Conservation (phyloP, 2,888 invertebrate genomes). For the Omphaloscelis lunosa region DNA sequence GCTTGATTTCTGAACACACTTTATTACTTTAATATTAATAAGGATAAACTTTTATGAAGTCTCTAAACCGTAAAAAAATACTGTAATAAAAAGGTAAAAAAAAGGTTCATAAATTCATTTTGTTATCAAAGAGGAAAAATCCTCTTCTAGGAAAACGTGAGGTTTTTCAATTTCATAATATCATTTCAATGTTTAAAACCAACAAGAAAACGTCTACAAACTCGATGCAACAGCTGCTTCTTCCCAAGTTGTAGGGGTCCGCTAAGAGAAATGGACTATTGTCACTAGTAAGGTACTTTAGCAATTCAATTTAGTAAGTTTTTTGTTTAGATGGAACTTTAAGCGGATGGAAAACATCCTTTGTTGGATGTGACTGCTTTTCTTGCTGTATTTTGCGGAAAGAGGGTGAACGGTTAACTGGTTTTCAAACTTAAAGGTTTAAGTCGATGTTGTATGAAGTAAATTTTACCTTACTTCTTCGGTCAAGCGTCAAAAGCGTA, state of each 20-base stretch:
- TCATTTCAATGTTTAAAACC: conserved; percentile 20
- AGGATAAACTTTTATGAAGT: conserved; percentile 14
- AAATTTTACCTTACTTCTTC: neutral
- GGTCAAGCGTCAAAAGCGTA: too few relatives aligned
- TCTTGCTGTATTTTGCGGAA: conserved; percentile 11
- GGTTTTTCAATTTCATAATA: conserved; percentile 18
- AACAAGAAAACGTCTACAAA: conserved; percentile 35
- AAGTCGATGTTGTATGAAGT: neutral
- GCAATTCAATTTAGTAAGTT: conserved; percentile 50
- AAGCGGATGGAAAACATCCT: conserved; percentile 27
- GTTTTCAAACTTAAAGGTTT: neutral
- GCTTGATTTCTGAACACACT: conserved; percentile 9
- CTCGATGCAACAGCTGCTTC: conserved; percentile 45
- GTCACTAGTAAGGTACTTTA: conserved; percentile 51
- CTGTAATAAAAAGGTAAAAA: conserved; percentile 2
- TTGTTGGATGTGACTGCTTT: conserved; percentile 31
- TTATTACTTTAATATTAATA: conserved; percentile 3
- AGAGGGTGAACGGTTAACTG: conserved; percentile 1
- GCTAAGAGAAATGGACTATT: conserved; percentile 53
- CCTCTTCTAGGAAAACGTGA: conserved; percentile 4
- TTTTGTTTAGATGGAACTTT: conserved; percentile 38
- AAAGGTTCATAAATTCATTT: neutral
- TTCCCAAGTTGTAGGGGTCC: conserved; percentile 24
- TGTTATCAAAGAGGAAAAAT: conserved; percentile 5
- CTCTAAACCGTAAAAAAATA: neutral